Evolutionary conservation across 2,797 vertebrate genomes (phyloP).

Genomic region (Myotis planiceps): DNA sequence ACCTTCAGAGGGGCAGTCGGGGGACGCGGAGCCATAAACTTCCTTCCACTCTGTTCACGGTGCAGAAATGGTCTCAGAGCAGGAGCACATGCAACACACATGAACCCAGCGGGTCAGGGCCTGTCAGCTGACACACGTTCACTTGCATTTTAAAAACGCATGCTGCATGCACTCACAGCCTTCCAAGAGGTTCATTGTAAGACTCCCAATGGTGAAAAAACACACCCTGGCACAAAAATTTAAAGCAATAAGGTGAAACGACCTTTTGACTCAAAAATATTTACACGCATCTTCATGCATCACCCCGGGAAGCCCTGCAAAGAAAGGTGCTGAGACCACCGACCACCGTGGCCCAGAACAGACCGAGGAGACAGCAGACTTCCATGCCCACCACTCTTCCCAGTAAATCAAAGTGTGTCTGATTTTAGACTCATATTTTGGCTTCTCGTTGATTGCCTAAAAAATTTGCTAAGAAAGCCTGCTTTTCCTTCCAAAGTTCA

Average conservation of each 20-base stretch:
- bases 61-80: slow-evolving; percentile 13
- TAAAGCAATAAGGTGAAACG: neutral
- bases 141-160: neutral
- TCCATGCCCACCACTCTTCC: neutral
- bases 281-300: neutral
- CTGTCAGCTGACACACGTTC: neutral
- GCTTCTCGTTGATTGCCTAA: neutral
- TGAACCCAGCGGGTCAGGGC: slow-evolving; percentile 4
- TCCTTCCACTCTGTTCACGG: slow-evolving; percentile 64
- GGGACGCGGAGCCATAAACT: slow-evolving; percentile 62
- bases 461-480: neutral
- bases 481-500: slow-evolving; percentile 26
- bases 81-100: slow-evolving; percentile 41
- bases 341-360: neutral
- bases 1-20: neutral
- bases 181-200: slow-evolving; percentile 34
- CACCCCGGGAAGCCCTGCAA: neutral
- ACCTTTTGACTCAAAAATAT: neutral
- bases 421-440: neutral
- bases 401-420: neutral
- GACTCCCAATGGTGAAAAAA: neutral
- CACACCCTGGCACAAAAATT: neutral
- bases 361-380: fast-evolving
- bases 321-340: neutral
- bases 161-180: neutral